These are phyloP conservation scores for Eremobia ochroleuca DNA, from an alignment of 2,888 invertebrate species.

Conservation along the genomic window DNA sequence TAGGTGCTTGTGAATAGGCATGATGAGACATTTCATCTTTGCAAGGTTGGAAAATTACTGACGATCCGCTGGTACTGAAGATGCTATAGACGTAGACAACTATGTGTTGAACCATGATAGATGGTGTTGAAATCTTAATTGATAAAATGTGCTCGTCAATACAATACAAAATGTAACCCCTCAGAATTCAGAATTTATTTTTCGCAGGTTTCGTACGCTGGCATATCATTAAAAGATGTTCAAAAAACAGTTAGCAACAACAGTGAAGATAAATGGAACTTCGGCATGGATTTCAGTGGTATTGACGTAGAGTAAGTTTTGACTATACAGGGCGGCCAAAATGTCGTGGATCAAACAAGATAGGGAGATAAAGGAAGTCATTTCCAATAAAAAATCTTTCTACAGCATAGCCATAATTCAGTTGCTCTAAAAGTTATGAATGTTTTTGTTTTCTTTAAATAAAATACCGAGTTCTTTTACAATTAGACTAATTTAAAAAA, in stretches of 20 bases:
- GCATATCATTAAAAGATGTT: conserved; percentile 72
- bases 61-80: not conserved
- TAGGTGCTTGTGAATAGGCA: not conserved
- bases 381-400: too few species aligned
- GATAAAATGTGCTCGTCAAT: not conserved
- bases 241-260: conserved; percentile 63
- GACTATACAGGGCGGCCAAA: too few species aligned
- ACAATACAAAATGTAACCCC: not conserved
- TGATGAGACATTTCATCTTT: not conserved
- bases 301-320: conserved; percentile 73
- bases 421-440: too few species aligned
- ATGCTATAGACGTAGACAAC: not conserved
- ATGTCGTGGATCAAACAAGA: too few species aligned
- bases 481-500: too few species aligned
- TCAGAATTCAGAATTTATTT: not conserved
- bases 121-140: not conserved
- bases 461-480: too few species aligned
- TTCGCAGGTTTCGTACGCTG: conserved; percentile 75
- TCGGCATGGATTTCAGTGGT: conserved; percentile 80
- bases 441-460: too few species aligned
- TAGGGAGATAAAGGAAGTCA: too few species aligned
- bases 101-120: not conserved
- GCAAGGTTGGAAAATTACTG: not conserved
- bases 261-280: conserved; percentile 45
- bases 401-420: too few species aligned